Base-by-base conservation (phyloP, 2,797 vertebrate genomes). In the Ctenosaura bakeri region DNA sequence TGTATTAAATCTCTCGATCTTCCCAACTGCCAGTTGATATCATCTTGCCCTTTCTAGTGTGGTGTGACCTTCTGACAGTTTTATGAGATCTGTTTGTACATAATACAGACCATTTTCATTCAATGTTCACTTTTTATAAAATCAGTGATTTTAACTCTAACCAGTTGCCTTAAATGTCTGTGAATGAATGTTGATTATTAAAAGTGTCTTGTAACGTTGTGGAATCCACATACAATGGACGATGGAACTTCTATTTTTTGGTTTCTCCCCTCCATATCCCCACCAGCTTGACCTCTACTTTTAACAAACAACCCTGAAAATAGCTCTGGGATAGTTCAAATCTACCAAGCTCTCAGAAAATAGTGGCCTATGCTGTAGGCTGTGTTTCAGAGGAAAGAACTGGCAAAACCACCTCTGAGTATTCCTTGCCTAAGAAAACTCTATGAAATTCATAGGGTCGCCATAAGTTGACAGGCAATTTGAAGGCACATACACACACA, bases 161-260 rank as follows among this genome's bases (percentile, higher is more conserved):
- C 97, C 97, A 95, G 62, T 96, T 97, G 97, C 97, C 97, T 98
- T 97, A 98, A 96, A 96, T 91, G 97, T 96, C 95, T 95, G 94
- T 94, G 94, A 96, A 97, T 96, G 96, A 97, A 96, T 97, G 97
- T 97, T 90, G 89, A 95, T 93, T 94, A 88, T 71, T 94, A 91
- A 87, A 96, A 95, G 93, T 95, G 95, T 96, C 96, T 96, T 96
- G 95, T 94, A 92, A 95, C 91, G 90, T 96, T 94, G 78, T 90
- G 80, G 80, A 96, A 96, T 94, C 94, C 92, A 22, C 94, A 56
- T 95, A 74, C 18, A 94, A 94, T 2, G 93, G 96, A 95, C 96
- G 95, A 95, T 93, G 85, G 96, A 95, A 95, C 95, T 96, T 96
- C 94, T 54, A 12, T 46, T 87, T 93, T 93, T 91, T 93, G 52